Evolutionary conservation across 2,888 invertebrate genomes (phyloP).

Genomic region (Mythimna albipuncta): DNA sequence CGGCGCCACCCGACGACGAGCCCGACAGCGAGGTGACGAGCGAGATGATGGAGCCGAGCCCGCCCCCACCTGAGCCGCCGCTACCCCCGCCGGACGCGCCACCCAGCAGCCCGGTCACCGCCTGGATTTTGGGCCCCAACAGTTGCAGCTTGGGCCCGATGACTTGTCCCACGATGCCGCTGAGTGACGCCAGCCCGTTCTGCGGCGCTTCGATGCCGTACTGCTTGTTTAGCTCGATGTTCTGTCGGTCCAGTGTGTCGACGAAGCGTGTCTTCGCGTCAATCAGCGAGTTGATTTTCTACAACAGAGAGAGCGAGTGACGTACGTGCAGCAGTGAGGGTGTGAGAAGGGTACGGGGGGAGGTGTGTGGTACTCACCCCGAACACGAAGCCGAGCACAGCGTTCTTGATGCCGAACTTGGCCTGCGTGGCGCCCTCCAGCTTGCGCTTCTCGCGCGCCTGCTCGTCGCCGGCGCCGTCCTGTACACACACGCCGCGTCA

Average conservation of each 20-base stretch:
- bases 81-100: constrained; percentile 91
- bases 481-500: constrained; percentile 79
- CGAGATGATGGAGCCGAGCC: constrained; percentile 87
- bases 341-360: neutral
- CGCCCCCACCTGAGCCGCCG: constrained; percentile 89
- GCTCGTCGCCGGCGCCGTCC: constrained; percentile 83
- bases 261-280: constrained; percentile 95
- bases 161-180: constrained; percentile 92
- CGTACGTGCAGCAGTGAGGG: constrained; percentile 17
- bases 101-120: constrained; percentile 89
- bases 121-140: constrained; percentile 92
- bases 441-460: constrained; percentile 93
- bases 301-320: constrained; percentile 75
- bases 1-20: constrained; percentile 85
- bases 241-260: constrained; percentile 92
- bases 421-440: constrained; percentile 92
- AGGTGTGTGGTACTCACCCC: constrained; percentile 91
- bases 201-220: constrained; percentile 93
- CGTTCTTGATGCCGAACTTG: constrained; percentile 94
- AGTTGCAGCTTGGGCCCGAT: constrained; percentile 93
- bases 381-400: constrained; percentile 95
- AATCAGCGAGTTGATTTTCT: constrained; percentile 96
- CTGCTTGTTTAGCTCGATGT: constrained; percentile 94
- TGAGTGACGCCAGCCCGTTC: constrained; percentile 91
- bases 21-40: constrained; percentile 87